A percentile compares a stretch with the other conserved stretches of the same genome.
Evolutionary conservation across 30 jellyfish, hydroid and myxozoan genomes (phyloP).

Genomic region (Turritopsis rubra): DNA sequence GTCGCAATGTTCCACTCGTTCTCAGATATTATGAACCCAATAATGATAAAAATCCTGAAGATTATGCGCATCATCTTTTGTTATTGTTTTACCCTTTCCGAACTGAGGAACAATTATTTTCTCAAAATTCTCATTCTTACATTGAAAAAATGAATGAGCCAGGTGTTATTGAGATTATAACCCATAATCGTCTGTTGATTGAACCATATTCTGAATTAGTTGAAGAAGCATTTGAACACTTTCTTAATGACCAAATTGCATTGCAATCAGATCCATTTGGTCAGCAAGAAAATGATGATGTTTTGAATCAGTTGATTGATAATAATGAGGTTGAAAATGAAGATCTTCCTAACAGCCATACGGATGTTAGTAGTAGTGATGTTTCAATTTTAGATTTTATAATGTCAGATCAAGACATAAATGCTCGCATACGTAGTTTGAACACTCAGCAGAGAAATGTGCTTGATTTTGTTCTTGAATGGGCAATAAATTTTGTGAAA

Average conservation of each 20-base stretch:
- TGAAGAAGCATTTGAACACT: not conserved
- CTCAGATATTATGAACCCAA: not conserved
- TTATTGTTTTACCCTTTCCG: not conserved
- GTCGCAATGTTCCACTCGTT: not conserved
- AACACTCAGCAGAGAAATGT: slow-evolving; percentile 10
- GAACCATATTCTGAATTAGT: not conserved
- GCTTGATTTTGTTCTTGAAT: slow-evolving; percentile 1
- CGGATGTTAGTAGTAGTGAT: not conserved
- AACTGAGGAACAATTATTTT: not conserved
- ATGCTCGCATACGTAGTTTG: slow-evolving; percentile 7
- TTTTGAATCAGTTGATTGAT: not conserved
- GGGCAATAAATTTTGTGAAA: not conserved
- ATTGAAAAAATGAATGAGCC: not conserved
- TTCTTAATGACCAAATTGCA: not conserved
- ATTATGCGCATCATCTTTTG: not conserved
- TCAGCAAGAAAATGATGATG: not conserved
- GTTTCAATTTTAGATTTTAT: not conserved
- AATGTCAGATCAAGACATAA: not conserved
- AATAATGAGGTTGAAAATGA: not conserved
- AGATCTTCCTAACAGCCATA: not conserved
- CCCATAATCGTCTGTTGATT: not conserved
- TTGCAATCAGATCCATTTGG: not conserved
- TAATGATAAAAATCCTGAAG: not conserved
- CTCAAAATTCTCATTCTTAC: not conserved
- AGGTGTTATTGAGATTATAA: not conserved